Evolutionary conservation across 2,113 vertebrate genomes (phyloP), one percentile per base, ranked within the genome.

Genomic region (Pteruthius melanotis): DNA sequence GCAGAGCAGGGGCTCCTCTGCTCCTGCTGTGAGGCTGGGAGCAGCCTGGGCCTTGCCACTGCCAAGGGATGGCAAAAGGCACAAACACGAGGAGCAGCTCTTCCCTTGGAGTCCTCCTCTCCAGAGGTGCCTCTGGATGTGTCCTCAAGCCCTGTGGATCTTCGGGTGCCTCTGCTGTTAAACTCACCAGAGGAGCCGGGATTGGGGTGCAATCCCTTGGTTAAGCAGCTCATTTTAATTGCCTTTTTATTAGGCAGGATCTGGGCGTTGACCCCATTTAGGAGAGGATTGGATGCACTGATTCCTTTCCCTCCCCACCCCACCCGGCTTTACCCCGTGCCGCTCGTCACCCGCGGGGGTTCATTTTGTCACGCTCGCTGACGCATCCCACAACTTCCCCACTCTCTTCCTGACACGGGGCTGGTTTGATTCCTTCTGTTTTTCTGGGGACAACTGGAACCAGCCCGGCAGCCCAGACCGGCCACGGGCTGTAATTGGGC

Each of bases 131-230:
- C 74, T 42, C 63, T 23, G 18, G 7, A 22, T 6, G 35, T 6
- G 2, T 3, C 50, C 65, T 8, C 49, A 4, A 71, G 22, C 40
- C 57, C 44, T 4, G 30, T 1, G 0, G 37, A 66, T 13, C 5
- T 19, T n/a, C 0, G 0, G 21, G 37, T 16, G 24, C n/a, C 65
- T 59, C 22, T 0, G 0, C 20, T 40, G 66, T 39, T 26, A 53
- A 70, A 52, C 2, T 17, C 8, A 13, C 9, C 35, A 5, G 4
- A 16, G 31, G 18, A 22, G 52, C 78, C 13, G 40, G 28, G 39
- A 68, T 1, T 10, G 44, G 49, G 47, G 26, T 3, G 27, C 60
- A 30, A 2, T 15, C n/a, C 50, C 35, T 33, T 24, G 14, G 3
- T 17, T 59, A 37, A 59, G 23, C 11, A 26, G 6, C 66, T 20